phyloP scores from a whole-genome alignment of 35 echinoderm and acorn worm species.

The Heliocidaris tuberculata region DNA sequence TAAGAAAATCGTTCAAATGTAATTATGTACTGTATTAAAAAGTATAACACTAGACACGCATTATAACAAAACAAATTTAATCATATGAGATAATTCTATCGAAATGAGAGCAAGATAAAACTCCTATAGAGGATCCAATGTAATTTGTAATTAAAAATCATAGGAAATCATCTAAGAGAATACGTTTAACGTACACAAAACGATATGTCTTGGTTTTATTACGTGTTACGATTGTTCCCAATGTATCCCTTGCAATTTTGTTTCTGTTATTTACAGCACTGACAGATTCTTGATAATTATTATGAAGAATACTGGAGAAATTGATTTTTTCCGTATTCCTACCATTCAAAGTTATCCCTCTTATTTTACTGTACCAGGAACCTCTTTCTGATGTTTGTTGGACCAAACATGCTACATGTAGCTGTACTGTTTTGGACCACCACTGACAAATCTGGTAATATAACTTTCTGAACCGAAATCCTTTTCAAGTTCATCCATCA shows the following conservation, averaged over 20 bases:
- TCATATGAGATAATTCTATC: no score
- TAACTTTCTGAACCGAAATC: no score
- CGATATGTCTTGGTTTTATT: neutral
- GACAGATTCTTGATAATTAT: neutral
- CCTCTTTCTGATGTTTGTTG: neutral
- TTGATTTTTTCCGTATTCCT: slow-evolving; percentile 12
- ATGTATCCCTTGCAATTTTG: neutral
- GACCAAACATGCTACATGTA: slow-evolving; percentile 33
- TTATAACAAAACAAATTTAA: no score
- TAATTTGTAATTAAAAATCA: no score
- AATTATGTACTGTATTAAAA: no score
- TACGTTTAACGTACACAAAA: slow-evolving; percentile 7
- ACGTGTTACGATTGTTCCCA: neutral
- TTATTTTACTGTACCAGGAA: slow-evolving; percentile 29
- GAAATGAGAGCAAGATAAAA: no score
- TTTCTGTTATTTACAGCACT: neutral
- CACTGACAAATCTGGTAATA: no score
- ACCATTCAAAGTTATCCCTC: slow-evolving; percentile 48
- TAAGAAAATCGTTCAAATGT: no score
- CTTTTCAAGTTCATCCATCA: no score
- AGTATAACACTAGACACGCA: no score
- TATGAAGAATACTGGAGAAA: neutral
- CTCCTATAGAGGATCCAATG: no score
- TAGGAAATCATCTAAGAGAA: no score
- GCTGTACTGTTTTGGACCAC: slow-evolving; percentile 46